Evolutionary conservation across 2,888 invertebrate genomes (phyloP), one percentile per base, ranked within the genome.

Genomic region (Tyria jacobaeae): DNA sequence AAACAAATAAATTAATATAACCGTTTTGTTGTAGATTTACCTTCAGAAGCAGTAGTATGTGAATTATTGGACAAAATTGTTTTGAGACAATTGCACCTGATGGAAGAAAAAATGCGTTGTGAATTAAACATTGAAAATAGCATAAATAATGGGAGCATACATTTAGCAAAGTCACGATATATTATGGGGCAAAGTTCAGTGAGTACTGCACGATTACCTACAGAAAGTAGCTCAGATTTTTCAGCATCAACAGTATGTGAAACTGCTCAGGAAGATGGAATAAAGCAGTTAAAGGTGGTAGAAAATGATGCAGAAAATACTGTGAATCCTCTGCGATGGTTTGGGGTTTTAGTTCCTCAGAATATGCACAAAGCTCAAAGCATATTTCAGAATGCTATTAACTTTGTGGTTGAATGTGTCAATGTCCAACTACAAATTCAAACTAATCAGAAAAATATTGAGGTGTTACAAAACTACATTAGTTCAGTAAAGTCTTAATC

Each of bases 271-370:
- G 91, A 91, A 56, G 88, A 89, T 78, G 89, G 92, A 71, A 87
- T 79, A 68, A 94, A 80, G 84, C 94, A 82, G 79, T 91, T 78
- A 87, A 87, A 87, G 70, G 77, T 90, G 3, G 64, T 85, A 53
- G 88, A 91, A 62, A 89, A 84, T 68, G 77, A 80, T 60, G 74
- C 79, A 17, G 84, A 86, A 21, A 80, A 84, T 53, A 89, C 78
- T 54, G 88, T 83, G 41, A 95, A 98, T 85, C 98, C 98, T 0
- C 84, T 98, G 35, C 96, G 95, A 70, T 98, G 98, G 98, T 98
- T 98, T 91, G 98, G 98, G 14, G 95, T 97, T 44, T 88, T 98
- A 39, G 97, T 98, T 0, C 98, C 98, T 0, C 96, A 96, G 79
- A 96, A 96, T 82, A 89, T 98, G 79, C 95, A 96, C 76, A 95